Percentiles rank a stretch among this genome's conserved stretches.
phyloP scores from a whole-genome alignment of 2,113 vertebrate species.

The Grus americana region DNA sequence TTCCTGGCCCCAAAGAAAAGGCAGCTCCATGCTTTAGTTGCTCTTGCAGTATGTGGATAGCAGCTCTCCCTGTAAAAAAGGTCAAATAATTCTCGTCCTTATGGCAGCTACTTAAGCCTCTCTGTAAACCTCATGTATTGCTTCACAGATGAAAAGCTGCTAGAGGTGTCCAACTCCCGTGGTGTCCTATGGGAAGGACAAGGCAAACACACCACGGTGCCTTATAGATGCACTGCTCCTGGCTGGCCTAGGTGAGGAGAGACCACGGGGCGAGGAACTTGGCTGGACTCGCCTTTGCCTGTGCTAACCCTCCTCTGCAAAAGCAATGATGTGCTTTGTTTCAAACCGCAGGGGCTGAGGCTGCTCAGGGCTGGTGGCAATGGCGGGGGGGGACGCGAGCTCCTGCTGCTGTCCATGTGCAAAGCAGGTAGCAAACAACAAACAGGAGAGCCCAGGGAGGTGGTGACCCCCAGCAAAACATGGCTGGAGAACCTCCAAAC shows the following conservation, averaged over 20 bases:
- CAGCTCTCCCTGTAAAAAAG: background rate
- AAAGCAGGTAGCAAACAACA: background rate
- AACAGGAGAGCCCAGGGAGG: background rate
- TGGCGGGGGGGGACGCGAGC: no score
- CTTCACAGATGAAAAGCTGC: background rate
- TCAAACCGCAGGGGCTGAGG: background rate
- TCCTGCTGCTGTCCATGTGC: background rate
- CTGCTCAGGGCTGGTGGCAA: background rate
- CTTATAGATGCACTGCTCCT: background rate
- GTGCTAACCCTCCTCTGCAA: background rate
- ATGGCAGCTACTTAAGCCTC: background rate
- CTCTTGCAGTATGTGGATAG: background rate
- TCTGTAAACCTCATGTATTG: background rate
- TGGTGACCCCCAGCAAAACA: accelerated
- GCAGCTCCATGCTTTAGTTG: background rate
- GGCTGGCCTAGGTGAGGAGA: background rate
- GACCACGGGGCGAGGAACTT: accelerated
- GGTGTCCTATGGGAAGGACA: background rate
- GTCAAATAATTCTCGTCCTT: background rate
- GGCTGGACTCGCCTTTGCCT: background rate
- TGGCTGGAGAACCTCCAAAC: background rate
- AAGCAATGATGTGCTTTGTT: background rate
- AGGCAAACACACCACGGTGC: no score
- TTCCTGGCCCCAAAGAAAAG: background rate
- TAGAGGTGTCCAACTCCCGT: background rate